A percentile compares a stretch with the other conserved stretches of the same genome.
phyloP scores from a whole-genome alignment of 1,140 invertebrate genomes.

The Oscheius sp. region DNA sequence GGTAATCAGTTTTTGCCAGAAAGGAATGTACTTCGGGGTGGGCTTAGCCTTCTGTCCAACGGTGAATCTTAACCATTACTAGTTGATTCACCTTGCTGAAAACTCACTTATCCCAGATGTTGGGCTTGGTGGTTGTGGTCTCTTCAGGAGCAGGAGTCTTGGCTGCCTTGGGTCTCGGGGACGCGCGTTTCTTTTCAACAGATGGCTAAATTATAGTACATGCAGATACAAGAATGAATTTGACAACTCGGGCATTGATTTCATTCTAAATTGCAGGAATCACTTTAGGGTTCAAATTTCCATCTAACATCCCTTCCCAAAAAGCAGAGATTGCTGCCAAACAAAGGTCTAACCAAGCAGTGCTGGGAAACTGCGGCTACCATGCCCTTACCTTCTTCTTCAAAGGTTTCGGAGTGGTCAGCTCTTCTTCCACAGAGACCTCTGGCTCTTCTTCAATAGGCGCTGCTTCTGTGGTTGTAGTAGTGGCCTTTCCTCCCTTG shows the following conservation, averaged over 20 bases:
- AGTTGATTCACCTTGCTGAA: not conserved
- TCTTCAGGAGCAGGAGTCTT: slow-evolving; percentile 11
- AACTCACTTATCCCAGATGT: slow-evolving; percentile 42
- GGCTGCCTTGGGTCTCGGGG: not conserved
- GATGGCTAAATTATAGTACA: slow-evolving; percentile 6
- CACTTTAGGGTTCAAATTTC: too few relatives aligned
- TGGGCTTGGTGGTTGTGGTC: slow-evolving; percentile 35
- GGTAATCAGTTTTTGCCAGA: slow-evolving; percentile 52
- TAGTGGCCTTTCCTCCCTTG: slow-evolving; percentile 21
- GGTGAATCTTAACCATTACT: slow-evolving; percentile 32
- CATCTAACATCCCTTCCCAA: too few relatives aligned
- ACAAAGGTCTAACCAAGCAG: not conserved
- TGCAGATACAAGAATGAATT: too few relatives aligned
- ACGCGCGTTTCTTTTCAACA: slow-evolving; percentile 7
- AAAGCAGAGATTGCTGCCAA: too few relatives aligned
- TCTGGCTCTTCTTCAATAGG: not conserved
- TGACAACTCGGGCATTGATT: too few relatives aligned
- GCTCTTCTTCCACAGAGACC: slow-evolving; percentile 26
- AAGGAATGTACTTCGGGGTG: slow-evolving; percentile 54
- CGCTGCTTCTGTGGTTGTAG: slow-evolving; percentile 3
- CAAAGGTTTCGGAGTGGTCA: not conserved
- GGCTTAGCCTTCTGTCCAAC: slow-evolving; percentile 40
- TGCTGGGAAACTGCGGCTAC: too few relatives aligned
- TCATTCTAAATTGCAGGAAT: too few relatives aligned
- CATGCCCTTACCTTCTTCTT: slow-evolving; percentile 1